Evolutionary conservation across 2,113 vertebrate species (phyloP), one percentile per base, ranked within the genome.

Genomic region (Calidris pugnax): DNA sequence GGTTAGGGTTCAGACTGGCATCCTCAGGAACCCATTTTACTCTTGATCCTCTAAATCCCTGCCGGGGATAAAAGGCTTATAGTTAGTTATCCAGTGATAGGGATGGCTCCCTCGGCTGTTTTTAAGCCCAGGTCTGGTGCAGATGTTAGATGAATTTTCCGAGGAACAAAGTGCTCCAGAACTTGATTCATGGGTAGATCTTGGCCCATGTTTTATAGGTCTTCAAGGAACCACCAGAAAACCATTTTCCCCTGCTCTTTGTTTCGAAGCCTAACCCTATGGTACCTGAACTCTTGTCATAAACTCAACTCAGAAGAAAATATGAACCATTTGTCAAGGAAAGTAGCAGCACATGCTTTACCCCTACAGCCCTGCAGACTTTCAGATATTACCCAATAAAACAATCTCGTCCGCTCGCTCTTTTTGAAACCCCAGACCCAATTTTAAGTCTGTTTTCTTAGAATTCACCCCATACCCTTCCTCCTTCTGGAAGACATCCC

Each of bases 301-400:
- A 35, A 78, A 35, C 84, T 85, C 96, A 87, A 1, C 87, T 64
- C 77, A 1, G 86, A 81, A 92, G 84, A 87, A 93, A 94, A 81
- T 92, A 89, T 8, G 80, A 96, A 63, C 84, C 80, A 67, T 96
- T 95, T 93, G 80, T 95, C 93, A 95, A 53, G 62, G 78, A 35
- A 41, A 90, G 73, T 15, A 92, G 83, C 83, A 51, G 86, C 83
- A 92, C 43, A 13, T 68, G 83, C 63, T 85, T 90, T 43, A 95
- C 80, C 84, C 64, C 60, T 91, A 8, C 64, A 89, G 57, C 68
- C 86, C 68, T 71, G 72, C 51, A 87, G 92, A 41, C 91, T 73
- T 55, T 63, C 86, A 74, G 93, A 26, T 81, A 89, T 78, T 89
- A 89, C 51, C 85, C 95, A 93, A 67, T 90, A 78, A 96, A 96